A percentile compares a stretch with the other conserved stretches of the same genome.
Conservation (phyloP, 1,140 invertebrate genomes). For the Bombus waltoni region DNA sequence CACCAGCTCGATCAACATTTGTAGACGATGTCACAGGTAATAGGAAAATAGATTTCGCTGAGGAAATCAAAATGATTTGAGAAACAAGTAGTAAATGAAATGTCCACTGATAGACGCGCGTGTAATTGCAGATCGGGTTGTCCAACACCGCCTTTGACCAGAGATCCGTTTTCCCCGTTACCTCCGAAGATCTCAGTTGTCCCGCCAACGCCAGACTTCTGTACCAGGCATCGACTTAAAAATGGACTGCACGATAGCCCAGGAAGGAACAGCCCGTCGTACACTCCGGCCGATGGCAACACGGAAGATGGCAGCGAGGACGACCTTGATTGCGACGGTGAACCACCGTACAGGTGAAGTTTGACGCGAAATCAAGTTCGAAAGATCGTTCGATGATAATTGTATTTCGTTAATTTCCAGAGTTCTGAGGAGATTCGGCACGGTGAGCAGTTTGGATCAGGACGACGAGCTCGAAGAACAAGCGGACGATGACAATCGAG, state of each 20-base stretch:
- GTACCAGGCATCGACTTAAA: conserved; percentile 74
- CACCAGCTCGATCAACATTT: conserved; percentile 84
- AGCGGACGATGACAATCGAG: conserved; percentile 71
- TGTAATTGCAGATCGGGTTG: conserved; percentile 76
- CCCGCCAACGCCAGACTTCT: conserved; percentile 88
- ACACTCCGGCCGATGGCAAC: conserved; percentile 77
- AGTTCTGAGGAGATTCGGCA: conserved; percentile 86
- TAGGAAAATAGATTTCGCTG: too few species aligned
- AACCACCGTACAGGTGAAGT: conserved; percentile 82
- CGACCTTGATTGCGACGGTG: conserved; percentile 80
- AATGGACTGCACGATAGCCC: conserved; percentile 77
- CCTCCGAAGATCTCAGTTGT: conserved; percentile 89
- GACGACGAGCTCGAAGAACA: conserved; percentile 83
- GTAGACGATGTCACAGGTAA: conserved; percentile 86
- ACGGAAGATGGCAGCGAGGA: conserved; percentile 81
- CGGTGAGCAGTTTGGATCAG: conserved; percentile 89
- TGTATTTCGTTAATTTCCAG: conserved; percentile 47
- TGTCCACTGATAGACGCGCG: not conserved
- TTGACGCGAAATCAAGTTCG: not conserved
- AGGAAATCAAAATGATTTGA: not conserved
- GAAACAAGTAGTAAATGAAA: not conserved
- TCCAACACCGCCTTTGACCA: conserved; percentile 76
- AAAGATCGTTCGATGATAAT: not conserved
- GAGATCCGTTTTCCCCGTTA: conserved; percentile 82
- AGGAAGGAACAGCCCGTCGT: conserved; percentile 75